Conservation (phyloP, 2,113 vertebrate species). For the Dasyornis broadbenti region DNA sequence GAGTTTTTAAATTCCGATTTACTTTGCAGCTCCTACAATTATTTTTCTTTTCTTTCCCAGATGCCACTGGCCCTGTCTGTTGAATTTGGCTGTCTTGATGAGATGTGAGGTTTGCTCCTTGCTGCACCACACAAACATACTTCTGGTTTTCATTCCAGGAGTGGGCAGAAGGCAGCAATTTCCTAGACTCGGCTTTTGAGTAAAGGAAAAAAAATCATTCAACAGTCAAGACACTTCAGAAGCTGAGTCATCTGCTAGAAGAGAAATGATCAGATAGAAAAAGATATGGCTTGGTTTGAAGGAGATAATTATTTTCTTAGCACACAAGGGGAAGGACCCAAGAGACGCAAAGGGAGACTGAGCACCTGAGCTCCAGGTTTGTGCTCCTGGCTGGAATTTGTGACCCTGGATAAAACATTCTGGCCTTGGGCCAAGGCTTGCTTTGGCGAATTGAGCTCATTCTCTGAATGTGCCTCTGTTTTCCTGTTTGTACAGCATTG, state of each 20-base stretch:
- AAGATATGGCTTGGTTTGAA: not conserved
- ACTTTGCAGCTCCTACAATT: not conserved
- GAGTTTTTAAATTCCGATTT: not conserved
- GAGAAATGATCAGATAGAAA: not conserved
- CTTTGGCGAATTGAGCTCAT: not conserved
- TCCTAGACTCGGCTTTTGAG: not conserved
- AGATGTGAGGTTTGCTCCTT: not conserved
- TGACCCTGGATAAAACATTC: not conserved
- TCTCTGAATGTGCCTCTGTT: not conserved
- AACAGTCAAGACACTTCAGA: not conserved
- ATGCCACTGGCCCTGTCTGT: not conserved
- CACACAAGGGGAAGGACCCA: fast-evolving
- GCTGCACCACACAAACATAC: not conserved
- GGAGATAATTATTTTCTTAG: not conserved
- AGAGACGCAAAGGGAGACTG: not conserved
- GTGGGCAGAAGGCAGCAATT: not conserved
- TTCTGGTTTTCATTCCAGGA: conserved; percentile 33
- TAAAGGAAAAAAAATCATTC: not conserved
- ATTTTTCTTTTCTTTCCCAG: not conserved
- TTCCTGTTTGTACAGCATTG: not conserved
- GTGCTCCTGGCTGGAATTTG: not conserved
- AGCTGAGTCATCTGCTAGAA: not conserved
- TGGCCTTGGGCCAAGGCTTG: not conserved
- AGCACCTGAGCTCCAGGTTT: not conserved
- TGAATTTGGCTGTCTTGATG: not conserved